A percentile compares a stretch with the other conserved stretches of the same genome.
Evolutionary conservation across 2,888 invertebrate species (phyloP).

Genomic region (Prenolepis imparis): DNA sequence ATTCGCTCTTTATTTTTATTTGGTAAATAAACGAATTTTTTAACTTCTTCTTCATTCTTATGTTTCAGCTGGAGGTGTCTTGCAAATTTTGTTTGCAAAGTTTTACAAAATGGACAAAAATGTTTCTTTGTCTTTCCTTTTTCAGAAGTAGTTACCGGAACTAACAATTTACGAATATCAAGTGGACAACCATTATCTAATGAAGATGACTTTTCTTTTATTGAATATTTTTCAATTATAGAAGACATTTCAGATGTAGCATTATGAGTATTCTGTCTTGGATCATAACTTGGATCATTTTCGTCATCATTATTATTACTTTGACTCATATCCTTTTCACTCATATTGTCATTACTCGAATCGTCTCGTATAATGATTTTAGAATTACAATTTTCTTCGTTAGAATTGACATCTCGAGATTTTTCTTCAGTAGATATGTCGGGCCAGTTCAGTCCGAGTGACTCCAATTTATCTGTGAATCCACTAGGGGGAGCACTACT

Average conservation of each 20-base stretch:
- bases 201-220: constrained; percentile 5
- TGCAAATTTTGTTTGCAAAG: constrained; percentile 14
- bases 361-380: neutral
- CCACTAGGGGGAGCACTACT: neutral
- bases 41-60: constrained; percentile 1
- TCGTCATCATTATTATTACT: too few relatives aligned
- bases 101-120: constrained; percentile 9
- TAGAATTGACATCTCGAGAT: neutral
- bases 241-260: too few relatives aligned
- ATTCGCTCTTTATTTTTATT: neutral
- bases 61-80: neutral
- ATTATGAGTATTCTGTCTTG: too few relatives aligned
- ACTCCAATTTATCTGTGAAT: neutral
- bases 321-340: too few relatives aligned
- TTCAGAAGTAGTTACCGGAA: constrained; percentile 3
- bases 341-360: too few relatives aligned
- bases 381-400: neutral
- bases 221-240: too few relatives aligned
- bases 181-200: constrained; percentile 4
- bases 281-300: too few relatives aligned
- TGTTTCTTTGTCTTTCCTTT: neutral
- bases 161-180: neutral
- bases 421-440: neutral
- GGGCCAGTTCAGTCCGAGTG: neutral
- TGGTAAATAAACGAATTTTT: constrained; percentile 1